Evolutionary conservation across 35 echinoderm and acorn worm genomes (phyloP).

Genomic region (Heliocidaris erythrogramma): DNA sequence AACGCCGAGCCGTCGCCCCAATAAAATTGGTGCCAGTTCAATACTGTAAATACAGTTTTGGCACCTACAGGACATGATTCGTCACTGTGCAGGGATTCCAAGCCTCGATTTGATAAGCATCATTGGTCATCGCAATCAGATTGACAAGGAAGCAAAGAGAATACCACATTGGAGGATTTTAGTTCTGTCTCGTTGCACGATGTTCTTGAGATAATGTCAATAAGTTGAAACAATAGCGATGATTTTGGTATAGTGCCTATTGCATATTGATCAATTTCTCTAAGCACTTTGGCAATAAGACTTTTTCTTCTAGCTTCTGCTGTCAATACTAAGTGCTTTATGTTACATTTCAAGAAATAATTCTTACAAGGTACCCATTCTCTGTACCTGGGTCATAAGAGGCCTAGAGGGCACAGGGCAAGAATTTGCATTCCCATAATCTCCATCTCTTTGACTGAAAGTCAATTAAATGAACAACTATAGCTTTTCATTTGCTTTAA

Average conservation of each 20-base stretch:
- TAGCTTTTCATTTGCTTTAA: too few relatives aligned
- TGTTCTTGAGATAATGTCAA: neutral
- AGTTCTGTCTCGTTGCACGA: neutral
- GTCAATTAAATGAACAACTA: too few relatives aligned
- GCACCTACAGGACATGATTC: neutral
- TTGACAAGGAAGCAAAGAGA: neutral
- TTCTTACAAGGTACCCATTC: too few relatives aligned
- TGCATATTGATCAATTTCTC: neutral
- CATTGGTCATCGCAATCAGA: neutral
- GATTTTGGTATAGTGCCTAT: neutral
- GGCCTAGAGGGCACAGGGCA: too few relatives aligned
- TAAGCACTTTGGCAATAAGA: too few relatives aligned
- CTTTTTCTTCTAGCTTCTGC: too few relatives aligned
- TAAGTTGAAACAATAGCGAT: neutral
- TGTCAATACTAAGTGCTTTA: too few relatives aligned
- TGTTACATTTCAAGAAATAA: too few relatives aligned
- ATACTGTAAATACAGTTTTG: neutral
- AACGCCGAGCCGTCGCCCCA: neutral
- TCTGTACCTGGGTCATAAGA: too few relatives aligned
- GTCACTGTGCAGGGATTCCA: neutral
- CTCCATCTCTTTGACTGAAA: too few relatives aligned
- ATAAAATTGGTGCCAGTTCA: neutral
- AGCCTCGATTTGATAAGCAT: neutral
- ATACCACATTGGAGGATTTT: neutral
- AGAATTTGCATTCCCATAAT: too few relatives aligned